Conservation (phyloP, 2,113 vertebrate species). For the Aepyceros melampus region DNA sequence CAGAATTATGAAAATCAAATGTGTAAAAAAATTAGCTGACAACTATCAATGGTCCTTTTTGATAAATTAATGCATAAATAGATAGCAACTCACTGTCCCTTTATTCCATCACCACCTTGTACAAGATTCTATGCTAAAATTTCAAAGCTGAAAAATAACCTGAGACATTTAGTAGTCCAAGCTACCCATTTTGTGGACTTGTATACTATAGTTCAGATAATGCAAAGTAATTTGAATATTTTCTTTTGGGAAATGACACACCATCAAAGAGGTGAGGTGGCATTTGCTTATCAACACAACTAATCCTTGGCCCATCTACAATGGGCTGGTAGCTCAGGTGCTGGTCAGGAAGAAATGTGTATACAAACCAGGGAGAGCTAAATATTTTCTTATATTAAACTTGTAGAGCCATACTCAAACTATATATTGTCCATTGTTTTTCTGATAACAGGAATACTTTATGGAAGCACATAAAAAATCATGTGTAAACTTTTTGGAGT, state of each 20-base stretch:
- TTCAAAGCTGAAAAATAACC: background rate
- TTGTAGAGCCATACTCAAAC: background rate
- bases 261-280: background rate
- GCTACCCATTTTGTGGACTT: background rate
- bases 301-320: background rate
- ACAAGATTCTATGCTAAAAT: background rate
- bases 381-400: background rate
- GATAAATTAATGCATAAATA: background rate
- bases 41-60: background rate
- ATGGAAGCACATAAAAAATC: background rate
- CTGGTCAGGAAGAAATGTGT: background rate
- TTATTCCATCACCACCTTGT: background rate
- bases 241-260: background rate
- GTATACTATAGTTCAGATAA: background rate
- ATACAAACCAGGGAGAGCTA: background rate
- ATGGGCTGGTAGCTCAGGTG: background rate
- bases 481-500: background rate
- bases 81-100: background rate
- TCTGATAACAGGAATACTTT: constrained; percentile 4
- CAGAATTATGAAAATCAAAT: background rate
- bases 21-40: background rate
- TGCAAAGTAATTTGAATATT: constrained; percentile 6
- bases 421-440: background rate
- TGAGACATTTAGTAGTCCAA: background rate
- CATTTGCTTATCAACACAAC: background rate